Percentiles rank a stretch among this genome's conserved stretches.
phyloP scores from a whole-genome alignment of 2,797 vertebrate genomes.

The Danio jaintianensis region DNA sequence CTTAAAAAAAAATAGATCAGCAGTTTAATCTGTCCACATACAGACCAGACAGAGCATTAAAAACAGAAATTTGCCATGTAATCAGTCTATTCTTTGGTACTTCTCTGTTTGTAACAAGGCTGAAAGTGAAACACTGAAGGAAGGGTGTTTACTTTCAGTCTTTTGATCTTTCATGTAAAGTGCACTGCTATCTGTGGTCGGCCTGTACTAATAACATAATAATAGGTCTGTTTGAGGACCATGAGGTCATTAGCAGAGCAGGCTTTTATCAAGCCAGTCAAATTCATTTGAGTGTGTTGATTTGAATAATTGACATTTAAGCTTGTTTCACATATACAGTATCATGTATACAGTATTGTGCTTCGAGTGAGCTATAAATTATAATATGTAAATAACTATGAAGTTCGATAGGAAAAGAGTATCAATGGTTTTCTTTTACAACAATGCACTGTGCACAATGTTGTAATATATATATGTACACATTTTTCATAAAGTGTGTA shows the following conservation, averaged over 20 bases:
- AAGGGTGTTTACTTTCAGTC: constrained; percentile 3
- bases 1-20: background rate
- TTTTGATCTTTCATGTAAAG: constrained; percentile 34
- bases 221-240: constrained; percentile 20
- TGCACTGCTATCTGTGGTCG: constrained; percentile 12
- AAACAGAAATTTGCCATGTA: background rate
- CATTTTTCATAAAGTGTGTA: too few relatives aligned
- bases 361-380: too few relatives aligned
- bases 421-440: too few relatives aligned
- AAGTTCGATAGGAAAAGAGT: too few relatives aligned
- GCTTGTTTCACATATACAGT: background rate
- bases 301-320: constrained; percentile 47
- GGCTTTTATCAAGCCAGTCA: constrained; percentile 27
- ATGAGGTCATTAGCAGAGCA: background rate
- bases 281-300: constrained; percentile 9
- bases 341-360: background rate
- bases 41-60: background rate
- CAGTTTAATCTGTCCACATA: background rate
- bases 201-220: background rate
- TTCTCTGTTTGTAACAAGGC: background rate
- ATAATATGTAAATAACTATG: too few relatives aligned
- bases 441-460: too few relatives aligned
- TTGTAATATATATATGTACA: too few relatives aligned
- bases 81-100: background rate
- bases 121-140: background rate